Evolutionary conservation across 2,797 vertebrate genomes (phyloP), one percentile per base, ranked within the genome.

Genomic region (Naso thynnoides): DNA sequence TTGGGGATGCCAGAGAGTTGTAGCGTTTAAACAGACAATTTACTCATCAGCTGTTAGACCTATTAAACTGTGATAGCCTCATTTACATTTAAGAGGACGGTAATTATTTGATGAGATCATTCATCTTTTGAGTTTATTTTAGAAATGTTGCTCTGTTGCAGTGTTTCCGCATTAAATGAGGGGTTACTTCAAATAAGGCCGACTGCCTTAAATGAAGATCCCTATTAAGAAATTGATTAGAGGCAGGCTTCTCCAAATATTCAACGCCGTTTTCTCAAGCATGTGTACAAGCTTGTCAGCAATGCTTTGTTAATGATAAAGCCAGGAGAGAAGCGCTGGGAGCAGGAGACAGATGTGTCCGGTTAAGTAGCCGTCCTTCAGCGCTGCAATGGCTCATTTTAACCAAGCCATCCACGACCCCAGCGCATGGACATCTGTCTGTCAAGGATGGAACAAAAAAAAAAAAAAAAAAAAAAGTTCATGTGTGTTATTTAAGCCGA

Each of bases 121-220:
- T 91, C 90, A 93, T 93, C 89, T 88, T 65, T 57, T 26, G 21
- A 85, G 87, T 91, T 91, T 92, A 73, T 90, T 90, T 90, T 83
- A 78, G 27, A 36, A 72, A 61, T 72, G 79, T 85, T 79, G 59
- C 70, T 75, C 78, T 73, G 88, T 80, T 86, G 85, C 86, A 81
- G 71, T 77, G 75, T 74, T 50, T 62, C 52, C 79, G 57, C 29
- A 59, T 74, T 63, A 81, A 81, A 85, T 87, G 80, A 57, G 73
- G 64, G 81, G 79, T 73, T 73, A 55, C 70, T 70, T 75, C 73
- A 59, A 36, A 81, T n/a, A n/a, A n/a, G n/a, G n/a, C n/a, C n/a
- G n/a, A n/a, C n/a, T n/a, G n/a, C n/a, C n/a, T n/a, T n/a, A n/a
- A n/a, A n/a, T n/a, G n/a, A n/a, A n/a, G n/a, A n/a, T n/a, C n/a